Base-by-base conservation (phyloP, 2,113 vertebrate species). In the Pelusios castaneus region DNA sequence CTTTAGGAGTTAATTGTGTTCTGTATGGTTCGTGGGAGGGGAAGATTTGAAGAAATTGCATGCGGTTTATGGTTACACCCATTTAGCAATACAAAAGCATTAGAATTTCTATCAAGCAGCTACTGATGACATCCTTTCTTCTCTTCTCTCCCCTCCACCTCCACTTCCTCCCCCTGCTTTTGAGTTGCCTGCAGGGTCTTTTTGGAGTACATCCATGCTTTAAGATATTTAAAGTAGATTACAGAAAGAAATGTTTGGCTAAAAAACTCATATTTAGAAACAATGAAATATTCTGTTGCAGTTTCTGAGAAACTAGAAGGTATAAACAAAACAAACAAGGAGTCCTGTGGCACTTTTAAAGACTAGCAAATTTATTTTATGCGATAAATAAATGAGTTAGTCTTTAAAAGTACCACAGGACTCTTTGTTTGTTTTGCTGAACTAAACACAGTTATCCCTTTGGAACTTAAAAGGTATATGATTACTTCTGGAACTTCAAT, bases 231-330 rank as follows among this genome's bases (percentile, higher is more conserved):
- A 58, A 91, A 89, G 80, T 0, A 1, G 84, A 95, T 97, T 89
- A 85, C 47, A 85, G 89, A 94, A 91, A 75, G 45, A 94, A 92
- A 58, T 86, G 80, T 27, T 63, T 79, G 5, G 41, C 82, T 96
- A 91, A 92, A 90, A 92, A 87, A 78, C 93, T 88, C 90, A 87
- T 75, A n/a, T 89, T 95, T 97, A 82, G 90, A 94, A 97, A 94
- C 93, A 96, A 77, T 93, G 91, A 85, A 91, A 85, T 82, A 52
- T 82, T 88, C 95, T 16, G 73, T 90, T 97, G 90, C 73, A 95
- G 88, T 84, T 96, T 87, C 89, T 2, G 22, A 80, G 95, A 86
- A 96, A 94, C 94, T 95, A 43, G n/a, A 89, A 92, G 87, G 93
- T 80, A 63, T 83, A 82, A 91, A 51, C 47, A 47, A 47, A 47